Conservation (phyloP, 1,140 invertebrate species). For the Druon quercuslanigerum region DNA sequence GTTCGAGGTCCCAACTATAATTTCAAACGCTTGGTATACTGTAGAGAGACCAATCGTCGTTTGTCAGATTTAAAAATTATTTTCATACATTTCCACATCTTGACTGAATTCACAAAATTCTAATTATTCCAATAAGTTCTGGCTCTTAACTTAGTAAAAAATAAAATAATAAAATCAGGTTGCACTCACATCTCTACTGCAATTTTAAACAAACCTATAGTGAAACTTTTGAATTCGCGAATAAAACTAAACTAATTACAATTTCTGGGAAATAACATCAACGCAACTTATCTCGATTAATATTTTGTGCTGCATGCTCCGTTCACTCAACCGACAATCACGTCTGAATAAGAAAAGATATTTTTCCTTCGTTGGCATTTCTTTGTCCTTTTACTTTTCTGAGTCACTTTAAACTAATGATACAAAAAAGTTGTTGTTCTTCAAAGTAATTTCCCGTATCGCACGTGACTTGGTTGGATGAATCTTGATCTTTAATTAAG, state of each 20-base stretch:
- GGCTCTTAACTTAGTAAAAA: no score
- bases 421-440: conserved; percentile 3
- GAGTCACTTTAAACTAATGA: conserved; percentile 9
- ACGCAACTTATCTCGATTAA: neutral
- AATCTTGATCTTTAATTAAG: neutral
- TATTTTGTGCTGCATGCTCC: neutral
- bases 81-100: no score
- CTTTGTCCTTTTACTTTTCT: conserved; percentile 3
- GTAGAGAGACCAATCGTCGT: no score
- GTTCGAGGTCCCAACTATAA: no score
- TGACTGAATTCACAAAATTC: no score
- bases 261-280: neutral
- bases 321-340: neutral
- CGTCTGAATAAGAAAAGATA: neutral
- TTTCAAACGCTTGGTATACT: no score
- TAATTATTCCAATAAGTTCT: no score
- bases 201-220: no score
- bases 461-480: conserved; percentile 10
- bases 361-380: conserved; percentile 1
- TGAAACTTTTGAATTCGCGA: no score
- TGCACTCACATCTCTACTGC: no score
- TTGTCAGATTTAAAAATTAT: no score
- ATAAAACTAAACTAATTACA: neutral
- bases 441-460: neutral
- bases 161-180: no score